phyloP scores from a whole-genome alignment of 2,888 invertebrate genomes.

The Allygus modestus region DNA sequence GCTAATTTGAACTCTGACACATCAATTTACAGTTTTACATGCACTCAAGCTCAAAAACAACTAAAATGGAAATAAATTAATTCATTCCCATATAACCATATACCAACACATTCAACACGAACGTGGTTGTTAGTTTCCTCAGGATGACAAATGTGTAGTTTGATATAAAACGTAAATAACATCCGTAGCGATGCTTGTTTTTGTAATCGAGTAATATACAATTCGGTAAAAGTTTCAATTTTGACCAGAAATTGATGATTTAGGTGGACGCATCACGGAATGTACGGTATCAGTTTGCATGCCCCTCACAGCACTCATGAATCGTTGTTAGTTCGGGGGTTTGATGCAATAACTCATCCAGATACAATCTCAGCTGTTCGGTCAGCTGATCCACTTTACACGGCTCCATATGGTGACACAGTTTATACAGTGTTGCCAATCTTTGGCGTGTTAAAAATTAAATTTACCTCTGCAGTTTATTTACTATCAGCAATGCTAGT shows the following conservation, averaged over 20 bases:
- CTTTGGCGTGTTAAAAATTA: neutral
- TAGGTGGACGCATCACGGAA: constrained; percentile 22
- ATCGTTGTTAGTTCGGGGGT: constrained; percentile 9
- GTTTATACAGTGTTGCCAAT: constrained; percentile 15
- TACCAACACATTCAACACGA: too few species aligned
- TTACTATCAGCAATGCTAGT: too few species aligned
- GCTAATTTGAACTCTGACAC: too few species aligned
- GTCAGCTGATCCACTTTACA: constrained; percentile 33
- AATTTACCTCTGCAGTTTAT: neutral
- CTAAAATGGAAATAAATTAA: too few species aligned
- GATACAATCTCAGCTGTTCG: constrained; percentile 21
- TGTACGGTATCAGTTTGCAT: constrained; percentile 11
- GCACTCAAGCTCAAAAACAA: too few species aligned
- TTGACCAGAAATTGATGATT: constrained; percentile 30
- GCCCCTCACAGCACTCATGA: neutral
- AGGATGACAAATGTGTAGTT: too few species aligned
- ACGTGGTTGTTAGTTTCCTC: too few species aligned
- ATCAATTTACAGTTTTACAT: too few species aligned
- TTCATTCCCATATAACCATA: too few species aligned
- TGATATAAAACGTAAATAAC: too few species aligned
- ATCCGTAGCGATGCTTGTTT: too few species aligned
- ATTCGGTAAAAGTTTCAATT: neutral
- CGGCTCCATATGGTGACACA: neutral
- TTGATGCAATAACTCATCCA: constrained; percentile 38
- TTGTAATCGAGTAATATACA: neutral